These are phyloP conservation scores for Pachycephus smyrnensis DNA, from an alignment of 2,888 invertebrate genomes.

Conservation along the genomic window DNA sequence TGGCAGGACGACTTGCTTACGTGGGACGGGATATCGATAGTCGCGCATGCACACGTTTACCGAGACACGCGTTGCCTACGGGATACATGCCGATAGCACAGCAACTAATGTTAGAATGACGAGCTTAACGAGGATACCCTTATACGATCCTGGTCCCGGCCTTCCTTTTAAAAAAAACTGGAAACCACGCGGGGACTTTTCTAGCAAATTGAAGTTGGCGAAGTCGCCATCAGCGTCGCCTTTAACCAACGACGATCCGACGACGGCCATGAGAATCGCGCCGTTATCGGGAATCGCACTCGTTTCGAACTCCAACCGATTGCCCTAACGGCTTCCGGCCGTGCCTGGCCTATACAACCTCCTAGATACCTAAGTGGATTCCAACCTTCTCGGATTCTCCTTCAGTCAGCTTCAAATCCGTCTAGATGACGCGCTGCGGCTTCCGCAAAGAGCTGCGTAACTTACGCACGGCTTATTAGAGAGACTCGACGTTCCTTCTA, in stretches of 20 bases:
- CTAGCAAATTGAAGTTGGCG: neutral
- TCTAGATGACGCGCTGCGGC: neutral
- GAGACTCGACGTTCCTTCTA: neutral
- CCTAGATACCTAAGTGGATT: neutral
- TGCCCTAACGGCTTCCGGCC: neutral
- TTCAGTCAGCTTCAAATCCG: neutral
- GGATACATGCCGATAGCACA: constrained; percentile 21
- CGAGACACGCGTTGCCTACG: constrained; percentile 21
- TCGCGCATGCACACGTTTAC: constrained; percentile 27
- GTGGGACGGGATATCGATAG: constrained; percentile 51
- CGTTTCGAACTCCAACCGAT: neutral
- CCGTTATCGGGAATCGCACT: neutral
- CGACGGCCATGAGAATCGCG: neutral
- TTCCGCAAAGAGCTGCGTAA: neutral
- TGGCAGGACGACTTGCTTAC: constrained; percentile 50
- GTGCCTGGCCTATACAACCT: neutral
- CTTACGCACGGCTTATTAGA: neutral
- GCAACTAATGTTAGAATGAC: constrained; percentile 18
- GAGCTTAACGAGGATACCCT: constrained; percentile 23
- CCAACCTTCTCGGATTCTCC: neutral
- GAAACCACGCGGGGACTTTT: neutral
- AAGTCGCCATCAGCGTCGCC: neutral
- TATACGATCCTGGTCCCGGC: constrained; percentile 7
- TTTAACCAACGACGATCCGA: neutral
- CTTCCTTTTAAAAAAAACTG: neutral